A percentile compares a stretch with the other conserved stretches of the same genome.
Evolutionary conservation across 2,113 vertebrate genomes (phyloP).

Genomic region (Cardinalis cardinalis): DNA sequence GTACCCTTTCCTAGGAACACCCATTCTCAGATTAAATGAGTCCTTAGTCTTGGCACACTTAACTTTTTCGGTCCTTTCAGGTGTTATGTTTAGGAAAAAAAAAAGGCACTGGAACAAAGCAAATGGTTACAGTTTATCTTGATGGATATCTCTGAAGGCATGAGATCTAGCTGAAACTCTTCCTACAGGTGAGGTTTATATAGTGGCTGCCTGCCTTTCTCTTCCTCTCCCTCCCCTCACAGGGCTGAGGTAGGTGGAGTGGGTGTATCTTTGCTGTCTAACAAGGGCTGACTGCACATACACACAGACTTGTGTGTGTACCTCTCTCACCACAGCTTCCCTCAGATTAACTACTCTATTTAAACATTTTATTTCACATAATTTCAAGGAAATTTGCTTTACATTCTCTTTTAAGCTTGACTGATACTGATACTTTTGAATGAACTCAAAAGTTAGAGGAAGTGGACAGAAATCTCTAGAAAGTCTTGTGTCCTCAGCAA

Average conservation of each 20-base stretch:
- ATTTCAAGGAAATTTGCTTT: not conserved
- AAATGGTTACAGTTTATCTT: not conserved
- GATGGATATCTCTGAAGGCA: not conserved
- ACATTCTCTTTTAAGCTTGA: not conserved
- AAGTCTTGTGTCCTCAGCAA: not conserved
- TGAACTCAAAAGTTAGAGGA: not conserved
- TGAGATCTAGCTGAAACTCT: not conserved
- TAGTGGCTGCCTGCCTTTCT: not conserved
- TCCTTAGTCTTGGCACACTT: not conserved
- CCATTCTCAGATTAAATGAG: not conserved
- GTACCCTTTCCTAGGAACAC: not conserved
- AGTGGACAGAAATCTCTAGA: not conserved
- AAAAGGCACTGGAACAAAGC: not conserved
- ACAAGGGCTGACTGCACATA: not conserved
- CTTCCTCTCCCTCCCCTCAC: not conserved
- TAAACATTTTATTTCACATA: not conserved
- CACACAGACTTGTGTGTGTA: rapidly evolving
- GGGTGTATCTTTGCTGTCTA: not conserved
- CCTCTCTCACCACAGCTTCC: not conserved
- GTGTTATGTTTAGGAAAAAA: not conserved
- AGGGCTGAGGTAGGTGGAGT: not conserved
- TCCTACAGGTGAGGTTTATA: not conserved
- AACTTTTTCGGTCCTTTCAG: not conserved
- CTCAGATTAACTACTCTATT: not conserved
- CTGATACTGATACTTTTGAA: not conserved